A percentile compares a stretch with the other conserved stretches of the same genome.
Evolutionary conservation across 64 coral and sea anemone species (phyloP).

Genomic region (Stichodactyla helianthus): DNA sequence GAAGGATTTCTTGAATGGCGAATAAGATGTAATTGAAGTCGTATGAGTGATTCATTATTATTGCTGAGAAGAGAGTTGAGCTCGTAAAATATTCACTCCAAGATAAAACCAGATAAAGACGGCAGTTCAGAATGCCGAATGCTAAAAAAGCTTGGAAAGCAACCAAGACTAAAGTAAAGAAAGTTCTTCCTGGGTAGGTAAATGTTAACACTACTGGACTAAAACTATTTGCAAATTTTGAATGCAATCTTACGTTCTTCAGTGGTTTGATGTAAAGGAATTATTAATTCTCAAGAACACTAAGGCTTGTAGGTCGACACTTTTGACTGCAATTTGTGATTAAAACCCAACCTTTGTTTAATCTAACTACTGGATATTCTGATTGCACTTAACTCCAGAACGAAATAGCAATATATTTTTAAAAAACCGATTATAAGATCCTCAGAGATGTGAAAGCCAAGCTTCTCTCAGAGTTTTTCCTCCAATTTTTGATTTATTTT

Average conservation of each 20-base stretch:
- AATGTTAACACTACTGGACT: not conserved
- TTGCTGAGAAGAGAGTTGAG: not conserved
- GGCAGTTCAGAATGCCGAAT: conserved; percentile 13
- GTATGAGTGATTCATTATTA: not conserved
- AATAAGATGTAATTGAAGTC: not conserved
- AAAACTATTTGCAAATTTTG: not conserved
- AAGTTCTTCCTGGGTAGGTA: not conserved
- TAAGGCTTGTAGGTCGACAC: too few relatives aligned
- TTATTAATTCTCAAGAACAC: not conserved
- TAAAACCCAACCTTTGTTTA: too few relatives aligned
- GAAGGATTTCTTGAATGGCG: not conserved
- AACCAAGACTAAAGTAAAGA: conserved; percentile 3
- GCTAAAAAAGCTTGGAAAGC: conserved; percentile 12
- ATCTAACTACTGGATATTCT: too few relatives aligned
- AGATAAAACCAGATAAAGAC: not conserved
- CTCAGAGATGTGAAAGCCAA: too few relatives aligned
- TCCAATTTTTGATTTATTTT: not conserved
- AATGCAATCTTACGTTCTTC: not conserved
- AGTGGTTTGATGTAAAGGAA: not conserved
- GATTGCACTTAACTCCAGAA: too few relatives aligned
- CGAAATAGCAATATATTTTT: too few relatives aligned
- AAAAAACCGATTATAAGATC: too few relatives aligned
- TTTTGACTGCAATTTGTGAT: too few relatives aligned
- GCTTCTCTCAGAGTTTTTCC: too few relatives aligned
- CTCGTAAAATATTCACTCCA: conserved; percentile 2